These are phyloP conservation scores for Antechinus stuartii DNA, from an alignment of 2,113 vertebrate genomes.

Conservation along the genomic window DNA sequence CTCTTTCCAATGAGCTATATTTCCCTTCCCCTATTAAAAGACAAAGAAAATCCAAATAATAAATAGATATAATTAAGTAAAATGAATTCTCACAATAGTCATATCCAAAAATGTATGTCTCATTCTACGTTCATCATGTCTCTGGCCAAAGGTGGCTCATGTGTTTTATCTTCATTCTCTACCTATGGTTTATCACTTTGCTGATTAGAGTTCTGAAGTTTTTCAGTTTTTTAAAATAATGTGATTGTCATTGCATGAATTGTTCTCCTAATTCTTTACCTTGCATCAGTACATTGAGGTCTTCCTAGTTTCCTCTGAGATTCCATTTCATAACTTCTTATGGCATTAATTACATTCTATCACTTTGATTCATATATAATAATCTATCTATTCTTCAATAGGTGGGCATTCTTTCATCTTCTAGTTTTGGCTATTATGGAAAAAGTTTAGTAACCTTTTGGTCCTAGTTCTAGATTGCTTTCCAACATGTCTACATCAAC, in stretches of 20 bases:
- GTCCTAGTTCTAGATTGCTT: not conserved
- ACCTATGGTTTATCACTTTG: not conserved
- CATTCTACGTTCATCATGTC: too few relatives aligned
- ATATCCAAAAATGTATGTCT: not conserved
- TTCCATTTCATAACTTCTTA: not conserved
- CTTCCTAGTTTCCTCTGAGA: not conserved
- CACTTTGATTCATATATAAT: not conserved
- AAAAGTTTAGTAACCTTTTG: too few relatives aligned
- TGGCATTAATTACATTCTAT: not conserved
- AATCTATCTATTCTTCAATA: too few relatives aligned
- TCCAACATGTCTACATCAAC: not conserved
- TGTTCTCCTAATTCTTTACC: not conserved
- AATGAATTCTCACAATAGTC: not conserved
- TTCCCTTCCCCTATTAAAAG: not conserved
- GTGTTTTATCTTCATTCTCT: too few relatives aligned
- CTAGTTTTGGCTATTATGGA: too few relatives aligned
- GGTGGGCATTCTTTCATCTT: not conserved
- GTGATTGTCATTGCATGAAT: not conserved
- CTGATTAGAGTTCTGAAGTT: not conserved
- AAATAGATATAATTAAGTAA: not conserved
- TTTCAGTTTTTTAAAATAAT: not conserved
- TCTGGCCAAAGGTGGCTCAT: too few relatives aligned
- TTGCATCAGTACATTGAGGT: not conserved
- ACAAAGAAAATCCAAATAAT: not conserved
- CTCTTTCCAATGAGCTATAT: conserved; percentile 55